Percentiles rank a stretch among this genome's conserved stretches.
Conservation (phyloP, 1,140 invertebrate genomes). For the Tetranychus cinnabarinus region DNA sequence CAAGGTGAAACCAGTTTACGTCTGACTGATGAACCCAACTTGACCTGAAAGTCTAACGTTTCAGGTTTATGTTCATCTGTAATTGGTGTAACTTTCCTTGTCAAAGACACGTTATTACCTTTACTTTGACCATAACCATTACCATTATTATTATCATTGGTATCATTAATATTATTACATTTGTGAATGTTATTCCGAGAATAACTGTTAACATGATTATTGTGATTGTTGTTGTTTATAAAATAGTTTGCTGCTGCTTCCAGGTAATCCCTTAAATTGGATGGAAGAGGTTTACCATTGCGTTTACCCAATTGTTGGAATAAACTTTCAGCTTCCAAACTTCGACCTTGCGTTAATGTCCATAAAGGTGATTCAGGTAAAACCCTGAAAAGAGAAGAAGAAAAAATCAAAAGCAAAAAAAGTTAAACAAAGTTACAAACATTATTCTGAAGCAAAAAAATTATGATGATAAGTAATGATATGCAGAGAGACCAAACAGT, state of each 20-base stretch:
- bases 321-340: slow-evolving; percentile 1
- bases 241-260: background rate
- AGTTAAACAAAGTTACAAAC: too few relatives aligned
- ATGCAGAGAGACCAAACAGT: too few relatives aligned
- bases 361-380: slow-evolving; percentile 11
- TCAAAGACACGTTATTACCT: background rate
- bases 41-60: too few relatives aligned
- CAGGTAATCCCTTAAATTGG: background rate
- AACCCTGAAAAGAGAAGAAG: background rate
- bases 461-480: too few relatives aligned
- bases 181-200: too few relatives aligned
- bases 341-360: slow-evolving; percentile 7
- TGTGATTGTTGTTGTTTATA: too few relatives aligned
- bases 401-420: too few relatives aligned
- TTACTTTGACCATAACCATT: background rate
- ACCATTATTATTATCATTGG: background rate
- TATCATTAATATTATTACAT: background rate
- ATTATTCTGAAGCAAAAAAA: too few relatives aligned
- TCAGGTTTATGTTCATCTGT: too few relatives aligned
- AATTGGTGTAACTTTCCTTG: too few relatives aligned
- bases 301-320: background rate
- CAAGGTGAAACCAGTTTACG: background rate
- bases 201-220: too few relatives aligned
- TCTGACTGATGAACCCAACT: too few relatives aligned
- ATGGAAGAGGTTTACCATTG: slow-evolving; percentile 3